phyloP scores from a whole-genome alignment of 2,797 vertebrate genomes.

The Serranus cabrilla region DNA sequence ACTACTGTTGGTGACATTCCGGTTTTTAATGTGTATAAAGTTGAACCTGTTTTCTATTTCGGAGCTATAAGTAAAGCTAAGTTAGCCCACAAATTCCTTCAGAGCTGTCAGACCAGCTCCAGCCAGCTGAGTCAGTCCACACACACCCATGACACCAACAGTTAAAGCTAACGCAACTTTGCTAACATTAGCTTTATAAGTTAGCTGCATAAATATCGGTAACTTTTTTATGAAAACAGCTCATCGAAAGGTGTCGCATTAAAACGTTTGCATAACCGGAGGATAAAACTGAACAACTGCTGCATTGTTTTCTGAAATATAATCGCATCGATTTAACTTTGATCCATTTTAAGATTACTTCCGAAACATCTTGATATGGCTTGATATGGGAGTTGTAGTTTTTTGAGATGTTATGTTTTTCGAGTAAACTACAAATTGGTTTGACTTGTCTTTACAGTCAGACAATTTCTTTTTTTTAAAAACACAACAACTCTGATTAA shows the following conservation, averaged over 20 bases:
- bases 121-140: constrained; percentile 55
- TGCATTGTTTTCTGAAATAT: constrained; percentile 5
- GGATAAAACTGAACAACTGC: not conserved
- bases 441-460: not conserved
- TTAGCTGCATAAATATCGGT: not conserved
- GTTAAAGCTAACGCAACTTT: constrained; percentile 33
- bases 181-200: constrained; percentile 50
- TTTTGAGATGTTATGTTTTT: constrained; percentile 31
- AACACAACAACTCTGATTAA: not conserved
- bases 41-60: not conserved
- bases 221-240: not conserved
- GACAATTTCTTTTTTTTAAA: not conserved
- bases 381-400: constrained; percentile 87
- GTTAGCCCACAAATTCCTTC: constrained; percentile 20
- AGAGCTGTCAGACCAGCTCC: constrained; percentile 73
- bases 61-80: constrained; percentile 18
- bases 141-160: constrained; percentile 41
- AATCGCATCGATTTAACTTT: constrained; percentile 39
- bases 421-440: not conserved
- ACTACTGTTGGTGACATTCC: not conserved
- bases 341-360: constrained; percentile 71
- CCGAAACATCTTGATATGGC: constrained; percentile 77
- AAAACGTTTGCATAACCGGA: rapidly evolving
- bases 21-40: constrained; percentile 2
- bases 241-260: not conserved